These are phyloP conservation scores for Acanthosoma haemorrhoidale DNA, from an alignment of 2,888 invertebrate species.

Conservation along the genomic window DNA sequence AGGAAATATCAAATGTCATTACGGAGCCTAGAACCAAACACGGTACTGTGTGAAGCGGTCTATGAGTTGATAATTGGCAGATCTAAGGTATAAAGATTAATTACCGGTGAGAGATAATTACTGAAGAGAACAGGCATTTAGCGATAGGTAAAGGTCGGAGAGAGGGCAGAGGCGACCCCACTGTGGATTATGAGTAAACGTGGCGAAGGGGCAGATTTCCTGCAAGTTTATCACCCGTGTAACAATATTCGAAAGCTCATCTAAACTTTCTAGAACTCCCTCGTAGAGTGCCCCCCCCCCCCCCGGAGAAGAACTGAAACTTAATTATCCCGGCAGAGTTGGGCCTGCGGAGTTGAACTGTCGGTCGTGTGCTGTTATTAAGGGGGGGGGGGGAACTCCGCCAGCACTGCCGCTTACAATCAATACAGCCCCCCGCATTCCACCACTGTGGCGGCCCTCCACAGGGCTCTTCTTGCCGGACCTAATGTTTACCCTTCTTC, in stretches of 20 bases:
- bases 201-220: background rate
- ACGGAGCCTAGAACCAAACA: too few relatives aligned
- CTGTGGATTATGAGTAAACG: conserved; percentile 1
- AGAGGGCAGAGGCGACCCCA: too few relatives aligned
- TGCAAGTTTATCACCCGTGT: conserved; percentile 7
- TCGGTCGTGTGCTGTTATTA: conserved; percentile 17
- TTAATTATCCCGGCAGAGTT: conserved; percentile 20
- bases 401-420: background rate
- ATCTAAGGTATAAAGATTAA: too few relatives aligned
- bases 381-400: conserved; percentile 8
- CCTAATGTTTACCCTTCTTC: background rate
- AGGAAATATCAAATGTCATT: too few relatives aligned
- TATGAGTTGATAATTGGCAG: too few relatives aligned
- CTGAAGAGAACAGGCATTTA: too few relatives aligned
- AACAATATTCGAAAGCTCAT: conserved; percentile 30
- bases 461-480: too few relatives aligned
- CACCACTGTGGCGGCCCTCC: background rate
- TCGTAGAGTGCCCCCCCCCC: too few relatives aligned
- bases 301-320: conserved; percentile 25
- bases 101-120: too few relatives aligned
- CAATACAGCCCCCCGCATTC: conserved; percentile 20
- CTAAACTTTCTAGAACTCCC: conserved; percentile 9
- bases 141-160: too few relatives aligned
- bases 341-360: conserved; percentile 16
- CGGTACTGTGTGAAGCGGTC: too few relatives aligned